Percentiles rank a stretch among this genome's conserved stretches.
Evolutionary conservation across 2,113 vertebrate species (phyloP).

Genomic region (Centropus bengalensis): DNA sequence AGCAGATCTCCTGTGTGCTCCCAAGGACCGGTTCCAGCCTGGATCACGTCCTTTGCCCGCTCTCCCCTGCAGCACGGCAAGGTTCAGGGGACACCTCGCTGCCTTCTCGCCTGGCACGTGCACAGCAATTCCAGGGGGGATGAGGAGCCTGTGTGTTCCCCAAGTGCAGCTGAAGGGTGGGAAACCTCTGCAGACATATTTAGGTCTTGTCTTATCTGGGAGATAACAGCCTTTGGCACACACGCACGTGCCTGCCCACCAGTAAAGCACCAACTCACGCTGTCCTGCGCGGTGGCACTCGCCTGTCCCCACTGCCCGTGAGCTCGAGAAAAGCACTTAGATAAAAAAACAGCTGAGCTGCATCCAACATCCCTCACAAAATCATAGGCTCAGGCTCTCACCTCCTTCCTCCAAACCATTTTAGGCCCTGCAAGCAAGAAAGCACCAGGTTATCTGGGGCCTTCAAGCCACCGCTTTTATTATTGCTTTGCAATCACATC

Average conservation of each 20-base stretch:
- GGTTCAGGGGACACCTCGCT: not conserved
- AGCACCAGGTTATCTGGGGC: not conserved
- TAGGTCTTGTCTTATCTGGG: not conserved
- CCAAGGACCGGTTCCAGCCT: no score
- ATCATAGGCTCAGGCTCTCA: not conserved
- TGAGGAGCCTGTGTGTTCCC: not conserved
- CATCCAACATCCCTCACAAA: not conserved
- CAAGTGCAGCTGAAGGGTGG: not conserved
- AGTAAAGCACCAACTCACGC: not conserved
- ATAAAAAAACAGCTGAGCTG: not conserved
- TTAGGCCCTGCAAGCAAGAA: not conserved
- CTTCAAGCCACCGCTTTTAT: not conserved
- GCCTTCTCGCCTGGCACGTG: not conserved
- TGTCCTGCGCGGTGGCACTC: fast-evolving
- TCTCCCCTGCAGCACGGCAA: not conserved
- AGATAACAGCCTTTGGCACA: not conserved
- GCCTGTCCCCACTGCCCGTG: fast-evolving
- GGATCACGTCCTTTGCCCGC: not conserved
- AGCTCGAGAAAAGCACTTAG: not conserved
- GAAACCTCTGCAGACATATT: not conserved
- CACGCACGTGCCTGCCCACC: no score
- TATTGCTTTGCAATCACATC: not conserved
- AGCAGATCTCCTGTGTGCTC: no score
- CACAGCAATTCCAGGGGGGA: not conserved
- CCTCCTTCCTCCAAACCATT: not conserved